A percentile compares a stretch with the other conserved stretches of the same genome.
phyloP scores from a whole-genome alignment of 1,140 invertebrate species.

The Orchestia grillus region DNA sequence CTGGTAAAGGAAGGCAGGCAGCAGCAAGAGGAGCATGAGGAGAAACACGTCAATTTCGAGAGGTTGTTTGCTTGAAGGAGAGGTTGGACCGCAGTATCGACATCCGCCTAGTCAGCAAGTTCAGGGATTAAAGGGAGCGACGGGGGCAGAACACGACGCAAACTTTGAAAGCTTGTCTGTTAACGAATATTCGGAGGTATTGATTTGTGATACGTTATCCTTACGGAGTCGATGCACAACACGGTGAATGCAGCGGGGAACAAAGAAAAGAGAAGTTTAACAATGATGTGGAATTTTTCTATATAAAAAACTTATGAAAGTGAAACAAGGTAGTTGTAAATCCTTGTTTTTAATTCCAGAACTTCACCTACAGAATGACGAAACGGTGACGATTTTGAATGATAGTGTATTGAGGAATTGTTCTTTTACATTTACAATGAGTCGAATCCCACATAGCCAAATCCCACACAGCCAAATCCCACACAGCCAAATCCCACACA shows the following conservation, averaged over 20 bases:
- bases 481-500: too few species aligned
- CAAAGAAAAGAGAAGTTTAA: neutral
- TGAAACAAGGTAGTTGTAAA: neutral
- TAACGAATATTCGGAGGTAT: neutral
- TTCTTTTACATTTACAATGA: too few species aligned
- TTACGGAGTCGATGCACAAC: neutral
- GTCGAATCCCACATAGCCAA: too few species aligned
- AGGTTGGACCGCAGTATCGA: neutral
- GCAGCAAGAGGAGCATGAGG: neutral
- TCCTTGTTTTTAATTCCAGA: neutral
- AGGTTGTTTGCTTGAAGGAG: neutral
- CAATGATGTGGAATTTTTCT: too few species aligned
- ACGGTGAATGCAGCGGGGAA: neutral
- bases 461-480: too few species aligned
- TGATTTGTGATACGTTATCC: neutral
- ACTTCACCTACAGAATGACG: neutral
- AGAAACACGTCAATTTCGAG: neutral
- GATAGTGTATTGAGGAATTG: too few species aligned
- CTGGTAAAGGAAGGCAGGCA: neutral
- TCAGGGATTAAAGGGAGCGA: neutral
- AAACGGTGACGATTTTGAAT: neutral
- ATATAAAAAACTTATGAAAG: too few species aligned
- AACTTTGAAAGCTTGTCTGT: neutral
- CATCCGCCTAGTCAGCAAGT: slow-evolving; percentile 4
- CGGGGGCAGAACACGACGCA: neutral